Evolutionary conservation across 1,140 invertebrate species (phyloP).

Genomic region (Paralvinella palmiformis): DNA sequence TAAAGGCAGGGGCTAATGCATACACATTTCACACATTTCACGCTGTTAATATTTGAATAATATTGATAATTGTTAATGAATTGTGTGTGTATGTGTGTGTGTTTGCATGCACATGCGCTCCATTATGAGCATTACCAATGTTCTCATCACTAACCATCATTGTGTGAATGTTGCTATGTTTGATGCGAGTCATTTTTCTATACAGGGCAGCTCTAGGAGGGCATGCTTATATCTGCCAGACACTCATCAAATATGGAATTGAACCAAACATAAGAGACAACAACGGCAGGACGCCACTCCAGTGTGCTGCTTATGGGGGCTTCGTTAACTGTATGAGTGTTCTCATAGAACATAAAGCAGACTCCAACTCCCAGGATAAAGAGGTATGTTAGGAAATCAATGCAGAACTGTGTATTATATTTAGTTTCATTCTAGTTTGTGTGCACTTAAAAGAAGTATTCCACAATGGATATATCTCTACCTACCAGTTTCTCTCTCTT

Average conservation of each 20-base stretch:
- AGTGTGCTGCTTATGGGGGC: constrained; percentile 50
- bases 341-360: constrained; percentile 46
- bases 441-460: no score
- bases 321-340: constrained; percentile 51
- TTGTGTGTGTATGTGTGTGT: constrained; percentile 4
- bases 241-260: constrained; percentile 47
- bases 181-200: constrained; percentile 11
- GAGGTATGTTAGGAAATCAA: no score
- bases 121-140: neutral
- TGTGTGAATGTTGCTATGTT: neutral
- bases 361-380: constrained; percentile 44
- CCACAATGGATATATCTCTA: no score
- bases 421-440: no score
- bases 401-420: no score
- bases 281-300: constrained; percentile 44
- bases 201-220: constrained; percentile 51
- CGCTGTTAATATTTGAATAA: no score
- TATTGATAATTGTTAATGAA: neutral
- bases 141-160: constrained; percentile 10
- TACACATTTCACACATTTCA: no score
- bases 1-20: no score
- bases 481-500: no score
- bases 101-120: neutral
- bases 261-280: constrained; percentile 45
- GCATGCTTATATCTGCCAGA: constrained; percentile 51